Conservation (phyloP, 2,888 invertebrate genomes). For the Hirtodrosophila cameraria region DNA sequence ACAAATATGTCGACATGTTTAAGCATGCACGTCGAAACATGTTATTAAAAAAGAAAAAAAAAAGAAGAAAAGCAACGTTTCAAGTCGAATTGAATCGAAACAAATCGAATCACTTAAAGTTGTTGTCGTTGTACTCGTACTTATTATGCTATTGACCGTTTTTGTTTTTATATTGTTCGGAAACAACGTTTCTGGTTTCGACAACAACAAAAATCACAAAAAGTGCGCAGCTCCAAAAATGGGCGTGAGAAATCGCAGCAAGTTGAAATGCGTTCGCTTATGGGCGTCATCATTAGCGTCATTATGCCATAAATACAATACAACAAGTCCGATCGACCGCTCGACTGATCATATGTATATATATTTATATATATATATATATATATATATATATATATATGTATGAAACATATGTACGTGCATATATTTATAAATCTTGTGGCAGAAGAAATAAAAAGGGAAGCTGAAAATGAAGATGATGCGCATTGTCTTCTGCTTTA, state of each 20-base stretch:
- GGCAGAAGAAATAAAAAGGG: constrained; percentile 4
- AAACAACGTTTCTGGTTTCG: constrained; percentile 42
- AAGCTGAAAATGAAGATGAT: not conserved
- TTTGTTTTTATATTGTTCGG: constrained; percentile 1
- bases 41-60: constrained; percentile 23
- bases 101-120: constrained; percentile 3
- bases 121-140: constrained; percentile 16
- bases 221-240: constrained; percentile 50
- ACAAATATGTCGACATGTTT: constrained; percentile 1
- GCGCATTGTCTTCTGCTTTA: not conserved
- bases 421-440: constrained; percentile 28
- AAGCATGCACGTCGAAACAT: constrained; percentile 43
- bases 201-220: too few species aligned
- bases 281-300: constrained; percentile 65
- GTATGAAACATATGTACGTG: not conserved
- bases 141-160: constrained; percentile 21
- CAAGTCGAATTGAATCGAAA: constrained; percentile 16
- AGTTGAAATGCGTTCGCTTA: constrained; percentile 37
- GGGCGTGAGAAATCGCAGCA: constrained; percentile 69
- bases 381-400: not conserved
- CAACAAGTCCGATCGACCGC: constrained; percentile 4
- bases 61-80: not conserved
- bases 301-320: constrained; percentile 52
- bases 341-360: not conserved
- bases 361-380: constrained; percentile 6